Base-by-base conservation (phyloP, 1,140 invertebrate species). In the Colletes gigas region DNA sequence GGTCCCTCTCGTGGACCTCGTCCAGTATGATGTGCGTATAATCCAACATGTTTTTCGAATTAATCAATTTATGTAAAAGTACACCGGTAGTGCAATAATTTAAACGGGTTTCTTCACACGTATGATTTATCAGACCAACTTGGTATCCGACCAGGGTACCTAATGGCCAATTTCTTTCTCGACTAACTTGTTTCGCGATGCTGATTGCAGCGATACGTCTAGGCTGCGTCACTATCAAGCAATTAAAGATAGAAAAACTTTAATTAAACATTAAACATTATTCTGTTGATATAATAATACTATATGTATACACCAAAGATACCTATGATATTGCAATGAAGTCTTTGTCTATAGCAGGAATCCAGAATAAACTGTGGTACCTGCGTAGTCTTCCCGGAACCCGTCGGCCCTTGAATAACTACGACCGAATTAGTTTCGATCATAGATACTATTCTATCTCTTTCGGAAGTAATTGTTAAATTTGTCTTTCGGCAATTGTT, bases 1-100 rank as follows among this genome's bases (percentile, higher is more conserved):
- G 95, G 89, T 98, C 97, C 30, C 99, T 94, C 94, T 99, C 99
- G 91, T 99, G 99, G 21, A 99, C 96, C 92, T 99, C 97, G 93
- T 98, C 98, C 9, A 99, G 93, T 88, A 99, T 96, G 63, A 99
- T 95, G 91, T 99, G 99, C 1, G 98, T 98, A 79, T 94, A 96
- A 41, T 94, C 93, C 30, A 92, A 87, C 73, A 96, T 90, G 59
- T 94, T 92, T 81, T 95, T 95, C 2, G 50, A 91, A 77, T 95
- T 95, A 76, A 99, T 97, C 1, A 98, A 88, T 90, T 95, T 95
- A 81, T 96, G 95, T 8, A 97, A 90, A 60, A 97, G 90, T 1
- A 97, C 94, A 81, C 97, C 97, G 59, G 97, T 97, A 10, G 98
- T 98, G 72, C 98, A 97, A 93, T 97, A 99, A 5, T 96, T 95